Conservation (phyloP, 2,797 vertebrate genomes). For the Syncerus caffer region DNA sequence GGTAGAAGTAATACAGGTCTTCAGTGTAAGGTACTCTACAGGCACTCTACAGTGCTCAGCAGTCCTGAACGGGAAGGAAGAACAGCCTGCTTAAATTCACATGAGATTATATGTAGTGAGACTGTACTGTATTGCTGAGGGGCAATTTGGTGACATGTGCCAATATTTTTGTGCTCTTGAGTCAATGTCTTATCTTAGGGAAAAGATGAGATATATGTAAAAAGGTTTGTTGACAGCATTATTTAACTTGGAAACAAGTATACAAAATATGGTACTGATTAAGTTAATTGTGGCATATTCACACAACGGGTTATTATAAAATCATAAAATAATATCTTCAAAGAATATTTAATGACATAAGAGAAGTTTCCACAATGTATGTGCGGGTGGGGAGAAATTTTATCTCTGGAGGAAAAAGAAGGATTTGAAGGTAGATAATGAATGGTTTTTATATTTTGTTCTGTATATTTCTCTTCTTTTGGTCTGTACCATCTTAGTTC, state of each 20-base stretch:
- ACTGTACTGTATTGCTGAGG: background rate
- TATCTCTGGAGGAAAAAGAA: background rate
- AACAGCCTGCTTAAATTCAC: background rate
- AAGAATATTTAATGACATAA: background rate
- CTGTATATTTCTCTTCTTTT: background rate
- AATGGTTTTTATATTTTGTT: background rate
- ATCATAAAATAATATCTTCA: background rate
- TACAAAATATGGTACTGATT: background rate
- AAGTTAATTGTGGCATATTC: background rate
- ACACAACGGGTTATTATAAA: background rate
- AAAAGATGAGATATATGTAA: background rate
- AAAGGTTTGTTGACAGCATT: background rate
- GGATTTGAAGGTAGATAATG: background rate
- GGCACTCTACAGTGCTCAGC: background rate
- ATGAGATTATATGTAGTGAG: background rate
- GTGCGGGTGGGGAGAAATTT: background rate
- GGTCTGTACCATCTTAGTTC: background rate
- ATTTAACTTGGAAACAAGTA: background rate
- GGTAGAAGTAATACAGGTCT: background rate
- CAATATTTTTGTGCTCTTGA: background rate
- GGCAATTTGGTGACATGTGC: background rate
- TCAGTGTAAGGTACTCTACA: background rate
- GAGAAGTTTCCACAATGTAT: background rate
- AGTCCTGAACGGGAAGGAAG: too few species aligned
- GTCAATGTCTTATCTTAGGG: background rate